phyloP scores from a whole-genome alignment of 2,888 invertebrate species.

The Dichetophora obliterata region DNA sequence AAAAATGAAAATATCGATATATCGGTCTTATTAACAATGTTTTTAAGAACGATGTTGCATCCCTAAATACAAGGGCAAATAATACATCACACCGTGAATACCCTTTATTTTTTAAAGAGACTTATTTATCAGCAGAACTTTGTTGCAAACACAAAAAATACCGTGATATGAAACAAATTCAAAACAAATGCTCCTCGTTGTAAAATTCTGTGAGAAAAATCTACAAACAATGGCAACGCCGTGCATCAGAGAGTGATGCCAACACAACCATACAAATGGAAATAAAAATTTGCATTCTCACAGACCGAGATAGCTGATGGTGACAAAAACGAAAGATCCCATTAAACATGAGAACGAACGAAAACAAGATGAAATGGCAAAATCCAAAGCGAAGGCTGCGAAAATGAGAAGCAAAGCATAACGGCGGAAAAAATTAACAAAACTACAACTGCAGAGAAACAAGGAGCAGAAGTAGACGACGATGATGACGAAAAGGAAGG shows the following conservation, averaged over 20 bases:
- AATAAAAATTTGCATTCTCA: not conserved
- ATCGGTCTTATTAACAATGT: too few relatives aligned
- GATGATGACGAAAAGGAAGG: slow-evolving; percentile 32
- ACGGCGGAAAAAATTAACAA: slow-evolving; percentile 19
- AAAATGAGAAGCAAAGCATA: slow-evolving; percentile 40
- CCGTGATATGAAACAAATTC: not conserved
- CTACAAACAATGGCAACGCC: slow-evolving; percentile 41
- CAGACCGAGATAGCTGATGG: not conserved
- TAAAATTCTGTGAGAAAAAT: not conserved
- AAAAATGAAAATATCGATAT: too few relatives aligned
- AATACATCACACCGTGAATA: too few relatives aligned
- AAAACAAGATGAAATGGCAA: slow-evolving; percentile 38
- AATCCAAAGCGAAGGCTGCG: slow-evolving; percentile 42
- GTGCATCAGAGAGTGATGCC: slow-evolving; percentile 38
- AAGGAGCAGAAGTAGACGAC: slow-evolving; percentile 33
- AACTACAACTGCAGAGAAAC: slow-evolving; percentile 33
- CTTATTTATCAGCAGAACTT: too few relatives aligned
- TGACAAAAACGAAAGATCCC: slow-evolving; percentile 34
- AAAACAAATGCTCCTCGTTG: slow-evolving; percentile 8
- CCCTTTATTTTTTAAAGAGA: too few relatives aligned
- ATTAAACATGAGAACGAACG: slow-evolving; percentile 44
- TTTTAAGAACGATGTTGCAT: too few relatives aligned
- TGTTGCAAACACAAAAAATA: not conserved
- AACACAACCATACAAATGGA: slow-evolving; percentile 28
- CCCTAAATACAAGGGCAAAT: too few relatives aligned